Percentiles rank a stretch among this genome's conserved stretches.
phyloP scores from a whole-genome alignment of 2,113 vertebrate species.

The Spea multiplicata region DNA sequence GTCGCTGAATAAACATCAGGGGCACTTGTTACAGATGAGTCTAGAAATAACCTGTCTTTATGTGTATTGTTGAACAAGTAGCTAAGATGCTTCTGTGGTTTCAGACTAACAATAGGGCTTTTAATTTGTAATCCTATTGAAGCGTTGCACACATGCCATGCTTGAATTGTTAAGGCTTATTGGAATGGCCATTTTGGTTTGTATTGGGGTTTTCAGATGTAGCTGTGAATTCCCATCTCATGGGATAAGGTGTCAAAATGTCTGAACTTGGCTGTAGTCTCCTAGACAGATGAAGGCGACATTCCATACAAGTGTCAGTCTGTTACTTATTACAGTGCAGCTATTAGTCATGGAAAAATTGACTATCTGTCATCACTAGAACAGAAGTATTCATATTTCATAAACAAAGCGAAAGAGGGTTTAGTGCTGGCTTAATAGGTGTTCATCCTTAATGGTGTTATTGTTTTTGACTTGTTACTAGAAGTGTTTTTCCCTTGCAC shows the following conservation, averaged over 20 bases:
- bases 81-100: slow-evolving; percentile 7
- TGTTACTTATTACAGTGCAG: slow-evolving; percentile 51
- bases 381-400: slow-evolving; percentile 55
- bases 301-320: slow-evolving; percentile 53
- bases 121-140: slow-evolving; percentile 22
- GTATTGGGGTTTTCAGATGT: slow-evolving; percentile 13
- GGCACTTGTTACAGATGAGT: background rate
- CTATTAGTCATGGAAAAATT: slow-evolving; percentile 59
- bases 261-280: slow-evolving; percentile 50
- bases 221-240: slow-evolving; percentile 47
- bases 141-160: slow-evolving; percentile 18
- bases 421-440: slow-evolving; percentile 65
- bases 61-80: slow-evolving; percentile 12
- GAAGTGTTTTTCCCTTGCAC: slow-evolving; percentile 24
- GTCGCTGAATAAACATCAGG: background rate
- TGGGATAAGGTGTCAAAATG: slow-evolving; percentile 47
- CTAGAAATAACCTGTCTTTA: background rate
- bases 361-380: slow-evolving; percentile 57
- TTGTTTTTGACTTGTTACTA: slow-evolving; percentile 53
- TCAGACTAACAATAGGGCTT: slow-evolving; percentile 7
- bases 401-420: slow-evolving; percentile 57
- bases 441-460: slow-evolving; percentile 54
- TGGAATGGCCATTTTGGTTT: slow-evolving; percentile 6
- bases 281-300: slow-evolving; percentile 53
- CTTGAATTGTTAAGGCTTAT: slow-evolving; percentile 10